Conservation (phyloP, 2,113 vertebrate genomes). For the Promerops cafer region DNA sequence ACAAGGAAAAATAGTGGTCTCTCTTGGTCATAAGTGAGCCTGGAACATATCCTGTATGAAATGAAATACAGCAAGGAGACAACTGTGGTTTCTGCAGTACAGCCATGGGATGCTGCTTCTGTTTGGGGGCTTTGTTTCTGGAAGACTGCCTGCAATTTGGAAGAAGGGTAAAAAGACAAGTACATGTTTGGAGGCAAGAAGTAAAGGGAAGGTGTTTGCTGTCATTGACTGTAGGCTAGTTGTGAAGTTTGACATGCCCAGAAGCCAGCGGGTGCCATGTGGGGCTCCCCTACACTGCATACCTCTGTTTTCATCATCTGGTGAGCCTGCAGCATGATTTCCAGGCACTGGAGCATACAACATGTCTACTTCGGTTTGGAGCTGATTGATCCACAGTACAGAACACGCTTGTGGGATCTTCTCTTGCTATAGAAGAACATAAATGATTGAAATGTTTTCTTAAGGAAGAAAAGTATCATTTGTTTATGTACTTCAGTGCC, state of each 20-base stretch:
- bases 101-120: conserved; percentile 69
- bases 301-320: conserved; percentile 89
- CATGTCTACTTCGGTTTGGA: conserved; percentile 84
- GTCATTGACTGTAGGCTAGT: conserved; percentile 78
- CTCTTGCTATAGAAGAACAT: conserved; percentile 66
- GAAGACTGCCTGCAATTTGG: conserved; percentile 71
- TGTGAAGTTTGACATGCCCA: conserved; percentile 83
- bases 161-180: conserved; percentile 65
- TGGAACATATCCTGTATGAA: conserved; percentile 77
- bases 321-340: conserved; percentile 84
- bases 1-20: conserved; percentile 75
- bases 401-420: conserved; percentile 81
- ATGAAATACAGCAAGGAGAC: conserved; percentile 68
- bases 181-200: conserved; percentile 70
- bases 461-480: conserved; percentile 64
- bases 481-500: conserved; percentile 63
- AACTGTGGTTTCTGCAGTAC: conserved; percentile 66
- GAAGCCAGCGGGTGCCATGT: conserved; percentile 78
- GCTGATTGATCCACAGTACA: conserved; percentile 85
- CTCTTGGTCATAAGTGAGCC: conserved; percentile 79
- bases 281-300: conserved; percentile 76
- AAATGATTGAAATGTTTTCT: conserved; percentile 81
- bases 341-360: conserved; percentile 82
- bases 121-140: conserved; percentile 76
- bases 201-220: conserved; percentile 78